Base-by-base conservation (phyloP, 1,140 invertebrate species). In the Tetraneura akinire region DNA sequence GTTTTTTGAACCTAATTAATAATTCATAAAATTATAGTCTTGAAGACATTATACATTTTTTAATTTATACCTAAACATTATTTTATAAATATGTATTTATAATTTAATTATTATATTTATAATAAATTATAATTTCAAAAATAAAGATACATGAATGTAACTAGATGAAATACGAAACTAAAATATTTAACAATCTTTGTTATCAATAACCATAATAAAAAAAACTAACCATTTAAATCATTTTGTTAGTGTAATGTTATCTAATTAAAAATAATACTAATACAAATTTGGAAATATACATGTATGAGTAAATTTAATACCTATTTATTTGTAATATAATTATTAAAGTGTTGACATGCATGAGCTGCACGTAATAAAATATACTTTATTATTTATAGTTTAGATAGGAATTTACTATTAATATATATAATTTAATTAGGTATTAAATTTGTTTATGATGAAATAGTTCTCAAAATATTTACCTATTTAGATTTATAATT, bases 1-100 rank as follows among this genome's bases (percentile, higher is more conserved):
- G 71, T 74, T 74, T 74, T 49, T 37, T 74, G 71, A 74, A 74
- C 71, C 71, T 74, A 55, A 53, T 74, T 55, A 74, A 74, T 32
- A 74, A 74, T 74, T 74, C 51, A 74, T 74, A 74, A 74, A n/a
- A 37, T 37, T 37, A 37, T 37, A 37, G 49, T 13, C 11, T 66
- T 45, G 32, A 66, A 66, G 32, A 2, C 11, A 42, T 18, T n/a
- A 21, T 6, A 53, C 51, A n/a, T 53, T 42, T 53, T 42, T 21
- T 21, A 66, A 66, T 66, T 37, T 21, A 60, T 23, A 18, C 5
- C 57, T 60, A 9, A 60, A 60, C 57, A 29, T 29, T 16, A 23
- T 42, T 66, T 42, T 45, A 66, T 62, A 32, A 32, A 62, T 62
- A 32, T 8, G 16, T 64, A 66, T 42, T 4, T 11, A 42, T 37